phyloP scores from a whole-genome alignment of 2,888 invertebrate genomes.

The Cerceris rybyensis region DNA sequence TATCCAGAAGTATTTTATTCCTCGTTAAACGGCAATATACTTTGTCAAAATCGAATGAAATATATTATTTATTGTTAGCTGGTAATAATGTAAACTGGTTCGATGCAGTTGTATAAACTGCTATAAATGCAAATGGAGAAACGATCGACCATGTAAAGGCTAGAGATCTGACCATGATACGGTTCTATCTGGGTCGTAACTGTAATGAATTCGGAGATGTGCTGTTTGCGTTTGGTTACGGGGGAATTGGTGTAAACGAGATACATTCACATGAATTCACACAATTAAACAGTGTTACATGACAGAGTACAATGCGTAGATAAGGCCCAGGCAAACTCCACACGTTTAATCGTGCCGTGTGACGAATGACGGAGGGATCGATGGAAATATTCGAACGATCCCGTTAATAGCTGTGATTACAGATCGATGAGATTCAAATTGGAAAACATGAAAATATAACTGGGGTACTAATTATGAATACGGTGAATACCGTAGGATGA shows the following conservation, averaged over 20 bases:
- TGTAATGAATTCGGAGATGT: conserved; percentile 18
- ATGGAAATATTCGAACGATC: conserved; percentile 29
- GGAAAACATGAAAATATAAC: background rate
- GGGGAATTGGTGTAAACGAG: conserved; percentile 39
- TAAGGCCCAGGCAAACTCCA: conserved; percentile 37
- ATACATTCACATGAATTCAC: conserved; percentile 52
- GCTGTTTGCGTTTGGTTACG: conserved; percentile 3
- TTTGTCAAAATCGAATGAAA: no score
- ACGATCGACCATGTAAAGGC: background rate
- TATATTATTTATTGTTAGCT: no score
- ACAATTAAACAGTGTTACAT: conserved; percentile 47
- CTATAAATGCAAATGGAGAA: background rate
- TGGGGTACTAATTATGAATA: conserved; percentile 33
- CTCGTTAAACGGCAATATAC: background rate
- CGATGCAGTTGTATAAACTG: background rate
- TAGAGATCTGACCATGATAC: background rate
- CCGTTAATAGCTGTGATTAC: conserved; percentile 21
- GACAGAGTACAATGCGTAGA: conserved; percentile 37
- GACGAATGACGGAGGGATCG: conserved; percentile 33
- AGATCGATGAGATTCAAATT: conserved; percentile 29
- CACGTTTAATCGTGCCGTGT: conserved; percentile 37
- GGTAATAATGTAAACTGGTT: no score
- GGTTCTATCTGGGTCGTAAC: conserved; percentile 18
- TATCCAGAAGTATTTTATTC: background rate
- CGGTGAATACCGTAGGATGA: no score